Conservation (phyloP, 2,797 vertebrate species). For the Myotis planiceps region DNA sequence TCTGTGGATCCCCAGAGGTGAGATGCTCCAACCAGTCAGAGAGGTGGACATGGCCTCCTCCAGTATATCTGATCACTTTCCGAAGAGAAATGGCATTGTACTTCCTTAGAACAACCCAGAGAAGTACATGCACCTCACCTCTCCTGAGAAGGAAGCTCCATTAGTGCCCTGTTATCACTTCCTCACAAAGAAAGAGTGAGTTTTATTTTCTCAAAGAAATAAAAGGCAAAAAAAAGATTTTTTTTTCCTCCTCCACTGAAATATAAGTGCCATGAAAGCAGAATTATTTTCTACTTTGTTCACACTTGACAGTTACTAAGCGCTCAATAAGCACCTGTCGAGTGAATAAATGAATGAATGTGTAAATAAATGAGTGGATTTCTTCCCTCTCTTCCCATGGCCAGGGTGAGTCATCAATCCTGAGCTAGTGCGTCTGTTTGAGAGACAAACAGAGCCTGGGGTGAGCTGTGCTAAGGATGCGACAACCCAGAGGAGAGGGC, state of each 20-base stretch:
- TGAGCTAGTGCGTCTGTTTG: not conserved
- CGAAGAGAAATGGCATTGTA: not conserved
- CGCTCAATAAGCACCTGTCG: not conserved
- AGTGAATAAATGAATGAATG: not conserved
- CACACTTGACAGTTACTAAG: not conserved
- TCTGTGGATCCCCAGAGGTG: rapidly evolving
- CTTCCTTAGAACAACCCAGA: too few relatives aligned
- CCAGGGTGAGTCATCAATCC: not conserved
- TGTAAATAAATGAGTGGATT: not conserved
- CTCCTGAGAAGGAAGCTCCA: not conserved
- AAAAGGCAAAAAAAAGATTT: not conserved
- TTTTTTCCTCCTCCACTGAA: not conserved
- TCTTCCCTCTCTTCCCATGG: not conserved
- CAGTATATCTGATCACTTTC: not conserved
- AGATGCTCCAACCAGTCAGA: not conserved
- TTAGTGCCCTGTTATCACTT: not conserved
- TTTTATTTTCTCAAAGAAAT: not conserved
- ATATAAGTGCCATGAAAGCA: not conserved
- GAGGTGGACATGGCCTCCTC: too few relatives aligned
- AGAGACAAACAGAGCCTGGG: not conserved
- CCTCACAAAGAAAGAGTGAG: not conserved
- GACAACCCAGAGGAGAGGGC: not conserved
- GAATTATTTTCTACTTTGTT: not conserved
- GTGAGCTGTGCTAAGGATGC: not conserved
- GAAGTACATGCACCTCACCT: rapidly evolving